A percentile compares a stretch with the other conserved stretches of the same genome.
Conservation (phyloP, 2,888 invertebrate species). For the Hylaea fasciaria region DNA sequence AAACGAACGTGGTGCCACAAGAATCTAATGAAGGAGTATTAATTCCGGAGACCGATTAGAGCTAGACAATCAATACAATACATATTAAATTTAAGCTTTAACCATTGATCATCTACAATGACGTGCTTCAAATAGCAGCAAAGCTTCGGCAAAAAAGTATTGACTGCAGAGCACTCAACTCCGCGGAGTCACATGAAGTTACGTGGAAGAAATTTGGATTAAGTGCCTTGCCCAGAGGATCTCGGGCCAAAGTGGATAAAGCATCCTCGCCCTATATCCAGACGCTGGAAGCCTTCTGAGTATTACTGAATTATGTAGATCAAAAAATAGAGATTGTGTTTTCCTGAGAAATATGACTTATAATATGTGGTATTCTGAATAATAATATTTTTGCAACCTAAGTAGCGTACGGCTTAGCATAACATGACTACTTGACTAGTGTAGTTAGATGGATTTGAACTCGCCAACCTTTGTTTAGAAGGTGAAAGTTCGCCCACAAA, state of each 20-base stretch:
- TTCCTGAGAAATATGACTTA: slow-evolving; percentile 6
- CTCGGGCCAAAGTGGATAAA: slow-evolving; percentile 35
- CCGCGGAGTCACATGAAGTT: slow-evolving; percentile 27
- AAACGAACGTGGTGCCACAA: neutral
- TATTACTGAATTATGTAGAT: slow-evolving; percentile 28
- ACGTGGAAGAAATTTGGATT: slow-evolving; percentile 35
- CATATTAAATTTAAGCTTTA: slow-evolving; percentile 12
- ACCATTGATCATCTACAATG: slow-evolving; percentile 22
- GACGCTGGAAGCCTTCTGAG: slow-evolving; percentile 7
- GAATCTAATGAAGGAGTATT: neutral
- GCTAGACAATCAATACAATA: slow-evolving; percentile 15
- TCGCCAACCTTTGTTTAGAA: too few species aligned
- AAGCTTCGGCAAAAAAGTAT: slow-evolving; percentile 23
- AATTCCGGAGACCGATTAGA: neutral
- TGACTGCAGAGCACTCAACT: slow-evolving; percentile 30
- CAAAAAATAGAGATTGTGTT: slow-evolving; percentile 12
- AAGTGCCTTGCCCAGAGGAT: slow-evolving; percentile 27
- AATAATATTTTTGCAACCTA: neutral
- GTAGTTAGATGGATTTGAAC: too few species aligned
- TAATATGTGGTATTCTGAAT: slow-evolving; percentile 10
- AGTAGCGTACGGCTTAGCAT: neutral
- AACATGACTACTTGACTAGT: too few species aligned
- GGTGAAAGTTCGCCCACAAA: too few species aligned
- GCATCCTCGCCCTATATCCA: slow-evolving; percentile 24
- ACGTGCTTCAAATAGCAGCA: slow-evolving; percentile 10